phyloP scores from a whole-genome alignment of 1,140 invertebrate species.

The Pemphigus obesinymphae region DNA sequence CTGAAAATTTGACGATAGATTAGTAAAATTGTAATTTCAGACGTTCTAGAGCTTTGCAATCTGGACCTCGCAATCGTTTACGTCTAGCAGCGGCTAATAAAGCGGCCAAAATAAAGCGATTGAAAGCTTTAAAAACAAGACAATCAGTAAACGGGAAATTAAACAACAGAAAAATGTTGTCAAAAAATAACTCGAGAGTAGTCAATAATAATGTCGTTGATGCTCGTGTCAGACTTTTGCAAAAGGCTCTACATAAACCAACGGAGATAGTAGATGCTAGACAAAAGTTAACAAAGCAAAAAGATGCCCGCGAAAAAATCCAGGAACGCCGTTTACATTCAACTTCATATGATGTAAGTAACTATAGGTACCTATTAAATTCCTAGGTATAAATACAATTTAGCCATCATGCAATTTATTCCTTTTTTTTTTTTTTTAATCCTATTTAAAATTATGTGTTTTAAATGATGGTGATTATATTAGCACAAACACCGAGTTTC shows the following conservation, averaged over 20 bases:
- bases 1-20: background rate
- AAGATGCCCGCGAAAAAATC: constrained; percentile 27
- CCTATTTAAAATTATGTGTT: no score
- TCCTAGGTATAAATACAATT: no score
- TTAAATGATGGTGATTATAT: no score
- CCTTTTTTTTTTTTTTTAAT: no score
- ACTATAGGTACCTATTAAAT: no score
- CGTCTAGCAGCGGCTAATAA: constrained; percentile 13
- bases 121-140: background rate
- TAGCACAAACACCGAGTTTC: no score
- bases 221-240: constrained; percentile 16
- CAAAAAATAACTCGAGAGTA: background rate
- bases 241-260: constrained; percentile 10
- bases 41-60: background rate
- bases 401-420: no score
- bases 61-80: constrained; percentile 14
- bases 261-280: constrained; percentile 13
- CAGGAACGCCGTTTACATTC: constrained; percentile 13
- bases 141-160: background rate
- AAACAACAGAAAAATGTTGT: background rate
- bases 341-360: constrained; percentile 11
- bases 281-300: constrained; percentile 32
- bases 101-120: background rate
- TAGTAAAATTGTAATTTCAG: background rate
- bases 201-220: background rate